Conservation (phyloP, 2,797 vertebrate genomes). For the Gambelia wislizenii region DNA sequence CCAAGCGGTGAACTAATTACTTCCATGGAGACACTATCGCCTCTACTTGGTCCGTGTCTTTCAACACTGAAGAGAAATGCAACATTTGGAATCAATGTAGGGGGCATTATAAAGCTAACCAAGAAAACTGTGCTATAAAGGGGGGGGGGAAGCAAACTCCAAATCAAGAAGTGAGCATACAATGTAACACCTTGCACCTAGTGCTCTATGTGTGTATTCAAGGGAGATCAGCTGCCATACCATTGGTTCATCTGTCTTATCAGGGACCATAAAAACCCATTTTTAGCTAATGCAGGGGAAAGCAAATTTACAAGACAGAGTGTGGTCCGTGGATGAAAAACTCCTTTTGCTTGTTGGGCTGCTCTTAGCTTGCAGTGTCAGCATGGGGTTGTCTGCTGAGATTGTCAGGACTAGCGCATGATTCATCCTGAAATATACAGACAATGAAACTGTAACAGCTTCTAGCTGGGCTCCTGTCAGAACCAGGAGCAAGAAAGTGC, state of each 20-base stretch:
- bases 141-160: slow-evolving; percentile 62
- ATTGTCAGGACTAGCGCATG: slow-evolving; percentile 48
- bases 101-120: slow-evolving; percentile 55
- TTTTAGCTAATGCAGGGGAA: slow-evolving; percentile 69
- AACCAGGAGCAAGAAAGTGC: slow-evolving; percentile 1
- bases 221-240: slow-evolving; percentile 63
- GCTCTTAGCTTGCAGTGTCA: slow-evolving; percentile 18
- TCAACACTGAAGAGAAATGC: slow-evolving; percentile 28
- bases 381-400: slow-evolving; percentile 60
- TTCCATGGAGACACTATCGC: too few relatives aligned
- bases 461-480: not conserved
- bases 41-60: not conserved
- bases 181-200: slow-evolving; percentile 50
- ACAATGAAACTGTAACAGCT: slow-evolving; percentile 39
- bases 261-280: slow-evolving; percentile 74
- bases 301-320: slow-evolving; percentile 72
- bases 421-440: slow-evolving; percentile 46
- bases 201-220: slow-evolving; percentile 63
- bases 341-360: not conserved
- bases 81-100: slow-evolving; percentile 41
- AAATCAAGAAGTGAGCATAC: slow-evolving; percentile 37
- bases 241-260: slow-evolving; percentile 71
- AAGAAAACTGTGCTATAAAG: slow-evolving; percentile 60
- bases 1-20: too few relatives aligned
- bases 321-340: slow-evolving; percentile 65